Evolutionary conservation across 2,888 invertebrate genomes (phyloP), one percentile per base, ranked within the genome.

Genomic region (Coelogynopora nodosa): DNA sequence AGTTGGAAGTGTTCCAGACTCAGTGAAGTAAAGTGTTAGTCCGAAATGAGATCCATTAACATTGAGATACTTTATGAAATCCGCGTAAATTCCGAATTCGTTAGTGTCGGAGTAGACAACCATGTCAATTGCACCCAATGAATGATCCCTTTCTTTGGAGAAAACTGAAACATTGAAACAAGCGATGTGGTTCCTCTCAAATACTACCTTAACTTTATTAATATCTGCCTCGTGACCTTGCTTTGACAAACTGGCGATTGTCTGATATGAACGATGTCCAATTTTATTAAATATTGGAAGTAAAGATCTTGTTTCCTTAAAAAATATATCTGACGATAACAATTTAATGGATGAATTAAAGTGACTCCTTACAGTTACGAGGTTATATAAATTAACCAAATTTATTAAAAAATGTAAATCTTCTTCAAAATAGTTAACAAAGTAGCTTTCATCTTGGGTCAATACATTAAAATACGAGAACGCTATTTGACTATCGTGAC

Each of bases 241-340:
- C 2, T n/a, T 74, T 5, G 23, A 74, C 2, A 74, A 2, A 13
- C 74, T 23, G 23, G 23, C 23, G 23, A 74, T 23, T 13, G 74
- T 74, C 23, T 74, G 74, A 74, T 74, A 74, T 2, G 74, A 74
- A 13, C 74, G 74, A 26, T 74, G 74, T 23, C 74, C 74, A 74
- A 74, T 13, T 26, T 74, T 13, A 23, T 74, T 26, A 13, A 74
- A 74, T 26, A 74, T 13, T n/a, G 5, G 2, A 2, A 5, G 5
- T 23, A 74, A 23, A 2, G 18, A 26, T 13, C 2, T 2, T 23
- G 74, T 13, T 13, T 13, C 10, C 27, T 74, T 74, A 26, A n/a
- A 5, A 23, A 5, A 2, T n/a, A 26, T 74, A 13, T 10, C 18
- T 26, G 2, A 13, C 2, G 5, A 26, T 2, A 74, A 23, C 23